phyloP scores from a whole-genome alignment of 1,140 invertebrate species.

The Drosophila murphyi region DNA sequence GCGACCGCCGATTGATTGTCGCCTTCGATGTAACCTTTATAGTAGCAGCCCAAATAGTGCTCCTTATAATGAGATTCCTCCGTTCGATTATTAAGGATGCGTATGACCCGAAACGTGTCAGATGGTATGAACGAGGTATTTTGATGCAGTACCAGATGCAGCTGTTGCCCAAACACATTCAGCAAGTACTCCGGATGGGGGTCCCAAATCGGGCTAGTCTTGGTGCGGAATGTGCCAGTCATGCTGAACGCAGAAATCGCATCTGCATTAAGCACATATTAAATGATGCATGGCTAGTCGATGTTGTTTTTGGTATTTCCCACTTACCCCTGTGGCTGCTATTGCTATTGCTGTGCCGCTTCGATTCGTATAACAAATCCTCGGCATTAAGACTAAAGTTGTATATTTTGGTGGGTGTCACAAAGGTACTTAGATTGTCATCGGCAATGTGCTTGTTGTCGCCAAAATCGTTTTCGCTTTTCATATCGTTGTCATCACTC shows the following conservation, averaged over 20 bases:
- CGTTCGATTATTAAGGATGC: slow-evolving; percentile 86
- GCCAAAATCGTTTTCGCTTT: slow-evolving; percentile 29
- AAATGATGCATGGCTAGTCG: not conserved
- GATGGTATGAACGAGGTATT: slow-evolving; percentile 86
- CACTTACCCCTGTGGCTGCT: slow-evolving; percentile 66
- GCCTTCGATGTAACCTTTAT: slow-evolving; percentile 88
- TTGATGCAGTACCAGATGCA: slow-evolving; percentile 86
- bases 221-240: slow-evolving; percentile 88
- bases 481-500: slow-evolving; percentile 37
- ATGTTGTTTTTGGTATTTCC: not conserved
- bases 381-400: slow-evolving; percentile 75
- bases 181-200: slow-evolving; percentile 90
- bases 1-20: slow-evolving; percentile 88
- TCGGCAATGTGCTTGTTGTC: slow-evolving; percentile 54
- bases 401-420: slow-evolving; percentile 72
- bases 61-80: slow-evolving; percentile 77
- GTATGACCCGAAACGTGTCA: slow-evolving; percentile 86
- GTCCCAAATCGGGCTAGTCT: slow-evolving; percentile 88
- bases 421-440: slow-evolving; percentile 64
- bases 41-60: slow-evolving; percentile 88
- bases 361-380: slow-evolving; percentile 83
- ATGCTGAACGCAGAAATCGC: slow-evolving; percentile 70
- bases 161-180: slow-evolving; percentile 86
- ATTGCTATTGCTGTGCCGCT: slow-evolving; percentile 61
- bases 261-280: slow-evolving; percentile 41